Evolutionary conservation across 1,140 invertebrate species (phyloP), one percentile per base, ranked within the genome.

Genomic region (silkworm (Bombyx mori)): DNA sequence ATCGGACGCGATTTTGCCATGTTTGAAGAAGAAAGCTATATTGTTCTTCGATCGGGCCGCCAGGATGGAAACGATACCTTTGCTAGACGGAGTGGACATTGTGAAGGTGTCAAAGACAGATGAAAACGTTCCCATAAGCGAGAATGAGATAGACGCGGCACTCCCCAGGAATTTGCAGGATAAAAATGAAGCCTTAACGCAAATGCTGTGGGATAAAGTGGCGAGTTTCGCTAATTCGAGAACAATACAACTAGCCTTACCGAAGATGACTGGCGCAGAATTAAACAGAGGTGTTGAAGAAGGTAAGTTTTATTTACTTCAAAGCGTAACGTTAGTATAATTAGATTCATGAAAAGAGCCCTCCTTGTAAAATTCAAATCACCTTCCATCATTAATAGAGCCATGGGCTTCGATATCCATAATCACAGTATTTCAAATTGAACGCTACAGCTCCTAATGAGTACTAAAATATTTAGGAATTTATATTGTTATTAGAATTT

Each of bases 11-110:
- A 86, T 94, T 42, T 87, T 92, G 8, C 90, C 92, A 10, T 95
- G 94, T 73, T 78, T 95, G n/a, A 94, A 94, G 84, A 94, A 93
- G 76, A 94, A 94, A 71, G 93, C 93, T 0, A 92, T 94, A 57
- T 86, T 92, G 1, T 94, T 94, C 69, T 91, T 95, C 57, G 93
- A 94, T 60, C 88, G 93, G 48, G 87, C 93, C 7, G 89, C 91
- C 1, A 89, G 91, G 54, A 92, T 94, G 75, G 92, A 93, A 43
- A 90, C 88, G 8, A 88, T 95, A 22, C 88, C 90, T 1, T 75
- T 95, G 8, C 83, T 91, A 3, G 92, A 93, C 51, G 91, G 91
- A 47, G 78, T 92, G 6, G 92, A 91, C 63, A 84, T 94, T 9
- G 90, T 93, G 49, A 89, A 91, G 53, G 71, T 90, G n/a, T 85